Percentiles rank a stretch among this genome's conserved stretches.
phyloP scores from a whole-genome alignment of 1,140 invertebrate genomes.

The Cydia splendana region DNA sequence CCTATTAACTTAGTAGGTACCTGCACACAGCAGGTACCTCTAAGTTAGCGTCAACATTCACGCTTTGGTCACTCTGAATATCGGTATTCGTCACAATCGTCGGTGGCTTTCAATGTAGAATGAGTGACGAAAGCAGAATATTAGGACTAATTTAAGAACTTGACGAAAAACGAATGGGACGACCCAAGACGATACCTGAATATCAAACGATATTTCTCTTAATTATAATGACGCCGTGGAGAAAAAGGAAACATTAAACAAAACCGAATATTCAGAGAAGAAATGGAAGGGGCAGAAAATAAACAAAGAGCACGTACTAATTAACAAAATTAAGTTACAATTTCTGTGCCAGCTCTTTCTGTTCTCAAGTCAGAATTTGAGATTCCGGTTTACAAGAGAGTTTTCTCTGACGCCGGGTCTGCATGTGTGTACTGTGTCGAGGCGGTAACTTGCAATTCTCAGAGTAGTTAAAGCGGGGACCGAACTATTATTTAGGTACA shows the following conservation, averaged over 20 bases:
- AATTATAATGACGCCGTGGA: neutral
- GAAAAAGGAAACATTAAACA: slow-evolving; percentile 20
- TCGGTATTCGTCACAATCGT: too few relatives aligned
- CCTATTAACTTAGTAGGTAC: too few relatives aligned
- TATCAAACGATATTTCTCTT: neutral
- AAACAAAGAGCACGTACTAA: slow-evolving; percentile 18
- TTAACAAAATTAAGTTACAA: slow-evolving; percentile 21
- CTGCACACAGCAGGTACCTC: too few relatives aligned
- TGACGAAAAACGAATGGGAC: too few relatives aligned
- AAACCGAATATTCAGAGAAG: neutral
- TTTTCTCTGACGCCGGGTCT: neutral
- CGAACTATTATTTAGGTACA: neutral
- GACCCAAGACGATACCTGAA: too few relatives aligned
- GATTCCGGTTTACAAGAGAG: slow-evolving; percentile 11
- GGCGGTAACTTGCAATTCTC: neutral
- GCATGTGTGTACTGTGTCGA: neutral
- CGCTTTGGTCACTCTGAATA: neutral
- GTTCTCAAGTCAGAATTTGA: slow-evolving; percentile 2
- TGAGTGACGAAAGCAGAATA: too few relatives aligned
- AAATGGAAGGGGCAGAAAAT: neutral
- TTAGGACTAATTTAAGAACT: too few relatives aligned
- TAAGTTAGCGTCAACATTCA: neutral
- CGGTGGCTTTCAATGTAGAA: too few relatives aligned
- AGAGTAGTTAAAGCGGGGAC: neutral
- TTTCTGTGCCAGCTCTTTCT: slow-evolving; percentile 11